phyloP scores from a whole-genome alignment of 2,113 vertebrate species.

The Fregetta grallaria region DNA sequence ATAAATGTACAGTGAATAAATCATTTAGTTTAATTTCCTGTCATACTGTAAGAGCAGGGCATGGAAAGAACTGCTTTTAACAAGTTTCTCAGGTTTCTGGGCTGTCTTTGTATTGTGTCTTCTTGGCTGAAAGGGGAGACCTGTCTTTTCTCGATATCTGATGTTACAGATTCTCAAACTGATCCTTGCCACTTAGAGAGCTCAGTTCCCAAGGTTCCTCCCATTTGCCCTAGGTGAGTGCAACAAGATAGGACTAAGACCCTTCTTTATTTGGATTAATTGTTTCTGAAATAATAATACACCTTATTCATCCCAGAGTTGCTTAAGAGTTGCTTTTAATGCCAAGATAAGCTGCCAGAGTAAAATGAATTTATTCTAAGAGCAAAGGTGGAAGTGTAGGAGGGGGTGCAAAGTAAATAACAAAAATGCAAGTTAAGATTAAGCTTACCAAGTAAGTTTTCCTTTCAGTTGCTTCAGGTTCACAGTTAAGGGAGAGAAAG shows the following conservation, averaged over 20 bases:
- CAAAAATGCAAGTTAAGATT: background rate
- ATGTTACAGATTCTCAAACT: background rate
- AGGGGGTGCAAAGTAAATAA: background rate
- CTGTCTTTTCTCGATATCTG: background rate
- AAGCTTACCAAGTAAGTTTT: background rate
- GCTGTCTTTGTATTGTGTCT: background rate
- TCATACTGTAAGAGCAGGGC: background rate
- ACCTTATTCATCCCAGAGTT: background rate
- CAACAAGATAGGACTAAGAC: background rate
- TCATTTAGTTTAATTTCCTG: background rate
- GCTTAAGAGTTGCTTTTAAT: background rate
- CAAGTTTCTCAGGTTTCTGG: constrained; percentile 3
- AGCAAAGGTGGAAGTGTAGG: background rate
- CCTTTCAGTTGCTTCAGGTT: background rate
- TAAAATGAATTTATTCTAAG: background rate
- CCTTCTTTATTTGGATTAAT: background rate
- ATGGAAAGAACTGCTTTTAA: background rate
- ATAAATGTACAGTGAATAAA: background rate
- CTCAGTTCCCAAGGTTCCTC: background rate
- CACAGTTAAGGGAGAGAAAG: background rate
- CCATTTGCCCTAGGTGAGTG: background rate
- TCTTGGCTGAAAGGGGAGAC: background rate
- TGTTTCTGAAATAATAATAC: background rate
- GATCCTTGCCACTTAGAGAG: background rate
- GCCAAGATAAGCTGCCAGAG: background rate